These are phyloP conservation scores for Galeopterus variegatus DNA, from an alignment of 2,113 vertebrate species.

Conservation along the genomic window DNA sequence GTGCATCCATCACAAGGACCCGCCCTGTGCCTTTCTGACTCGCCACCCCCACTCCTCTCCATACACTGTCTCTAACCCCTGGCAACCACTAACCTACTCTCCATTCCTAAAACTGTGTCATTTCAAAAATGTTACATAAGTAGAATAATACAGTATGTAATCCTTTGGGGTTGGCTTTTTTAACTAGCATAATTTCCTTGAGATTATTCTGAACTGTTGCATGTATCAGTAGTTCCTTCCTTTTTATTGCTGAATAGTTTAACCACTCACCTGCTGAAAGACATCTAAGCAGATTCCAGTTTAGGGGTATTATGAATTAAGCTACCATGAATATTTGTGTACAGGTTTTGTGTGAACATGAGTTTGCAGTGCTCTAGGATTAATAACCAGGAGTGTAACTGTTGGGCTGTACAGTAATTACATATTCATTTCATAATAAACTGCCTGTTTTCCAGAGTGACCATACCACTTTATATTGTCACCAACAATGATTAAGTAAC, in stretches of 20 bases:
- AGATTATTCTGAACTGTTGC: background rate
- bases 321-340: background rate
- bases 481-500: background rate
- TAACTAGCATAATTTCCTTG: too few relatives aligned
- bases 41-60: background rate
- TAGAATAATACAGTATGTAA: background rate
- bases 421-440: background rate
- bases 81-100: background rate
- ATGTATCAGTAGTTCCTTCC: background rate
- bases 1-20: background rate
- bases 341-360: background rate
- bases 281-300: background rate
- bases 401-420: rapidly evolving
- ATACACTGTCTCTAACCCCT: background rate
- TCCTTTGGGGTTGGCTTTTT: background rate
- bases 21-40: background rate
- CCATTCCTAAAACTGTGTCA: background rate
- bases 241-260: background rate
- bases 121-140: background rate
- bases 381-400: background rate
- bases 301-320: background rate
- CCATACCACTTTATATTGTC: background rate
- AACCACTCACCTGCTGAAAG: background rate
- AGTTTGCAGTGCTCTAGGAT: background rate
- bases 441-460: background rate